Conservation (phyloP, 2,113 vertebrate genomes). For the Caloenas nicobarica region DNA sequence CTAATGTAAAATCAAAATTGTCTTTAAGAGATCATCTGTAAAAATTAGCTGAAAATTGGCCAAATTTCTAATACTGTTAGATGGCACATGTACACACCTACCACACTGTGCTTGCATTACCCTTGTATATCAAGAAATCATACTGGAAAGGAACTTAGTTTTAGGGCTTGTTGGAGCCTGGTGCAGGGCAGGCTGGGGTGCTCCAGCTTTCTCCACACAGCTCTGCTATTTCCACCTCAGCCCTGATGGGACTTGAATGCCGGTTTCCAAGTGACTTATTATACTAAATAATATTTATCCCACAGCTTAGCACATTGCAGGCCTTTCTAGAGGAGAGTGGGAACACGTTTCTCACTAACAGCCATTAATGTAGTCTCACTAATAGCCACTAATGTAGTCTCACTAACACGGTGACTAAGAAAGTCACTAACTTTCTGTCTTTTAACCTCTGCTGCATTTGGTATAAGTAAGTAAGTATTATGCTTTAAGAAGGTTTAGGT, state of each 20-base stretch:
- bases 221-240: background rate
- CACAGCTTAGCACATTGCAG: background rate
- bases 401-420: background rate
- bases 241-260: background rate
- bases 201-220: background rate
- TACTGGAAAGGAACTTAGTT: background rate
- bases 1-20: background rate
- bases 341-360: background rate
- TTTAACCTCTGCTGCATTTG: background rate
- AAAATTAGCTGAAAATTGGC: background rate
- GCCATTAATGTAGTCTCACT: background rate
- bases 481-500: background rate
- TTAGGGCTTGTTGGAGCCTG: background rate
- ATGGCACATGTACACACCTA: rapidly evolving
- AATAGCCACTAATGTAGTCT: background rate
- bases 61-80: background rate
- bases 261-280: background rate
- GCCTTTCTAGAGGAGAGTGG: background rate
- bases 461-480: background rate
- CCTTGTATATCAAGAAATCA: background rate
- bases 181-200: no score
- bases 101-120: background rate
- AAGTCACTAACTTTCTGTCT: background rate
- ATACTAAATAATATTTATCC: background rate
- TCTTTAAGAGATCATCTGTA: background rate